A percentile compares a stretch with the other conserved stretches of the same genome.
phyloP scores from a whole-genome alignment of 2,797 vertebrate genomes.

The Mormyrus proboscirostris region DNA sequence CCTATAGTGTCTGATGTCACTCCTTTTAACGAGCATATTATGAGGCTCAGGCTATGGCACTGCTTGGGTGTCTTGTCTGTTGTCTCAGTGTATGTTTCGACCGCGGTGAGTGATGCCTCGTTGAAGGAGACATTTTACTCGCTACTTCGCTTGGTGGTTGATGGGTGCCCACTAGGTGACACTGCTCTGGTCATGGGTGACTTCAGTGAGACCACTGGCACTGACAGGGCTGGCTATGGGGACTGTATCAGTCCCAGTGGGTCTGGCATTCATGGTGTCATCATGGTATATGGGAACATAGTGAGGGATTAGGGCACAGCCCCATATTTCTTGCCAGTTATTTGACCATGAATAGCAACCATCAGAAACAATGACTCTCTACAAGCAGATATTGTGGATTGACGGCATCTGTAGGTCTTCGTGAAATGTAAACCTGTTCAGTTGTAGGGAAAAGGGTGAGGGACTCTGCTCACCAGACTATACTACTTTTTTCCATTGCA shows the following conservation, averaged over 20 bases:
- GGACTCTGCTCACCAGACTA: neutral
- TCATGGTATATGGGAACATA: neutral
- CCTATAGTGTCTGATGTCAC: neutral
- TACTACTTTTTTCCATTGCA: neutral
- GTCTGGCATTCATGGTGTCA: neutral
- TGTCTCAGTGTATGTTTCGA: neutral
- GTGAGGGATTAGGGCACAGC: neutral
- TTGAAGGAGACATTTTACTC: neutral
- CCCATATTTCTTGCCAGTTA: neutral
- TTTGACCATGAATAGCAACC: neutral
- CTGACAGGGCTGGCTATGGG: neutral
- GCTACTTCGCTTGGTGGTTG: neutral
- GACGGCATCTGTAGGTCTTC: neutral
- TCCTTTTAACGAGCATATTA: neutral
- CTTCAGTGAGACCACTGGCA: neutral
- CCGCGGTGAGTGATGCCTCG: neutral
- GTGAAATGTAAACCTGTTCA: neutral
- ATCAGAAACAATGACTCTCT: neutral
- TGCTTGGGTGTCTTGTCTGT: neutral
- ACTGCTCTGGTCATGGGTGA: neutral
- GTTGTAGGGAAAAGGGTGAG: neutral
- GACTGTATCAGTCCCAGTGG: neutral
- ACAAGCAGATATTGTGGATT: neutral
- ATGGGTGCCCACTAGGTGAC: neutral
- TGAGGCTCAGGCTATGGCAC: neutral